phyloP scores from a whole-genome alignment of 2,797 vertebrate species.

The Enteromius viviparus region DNA sequence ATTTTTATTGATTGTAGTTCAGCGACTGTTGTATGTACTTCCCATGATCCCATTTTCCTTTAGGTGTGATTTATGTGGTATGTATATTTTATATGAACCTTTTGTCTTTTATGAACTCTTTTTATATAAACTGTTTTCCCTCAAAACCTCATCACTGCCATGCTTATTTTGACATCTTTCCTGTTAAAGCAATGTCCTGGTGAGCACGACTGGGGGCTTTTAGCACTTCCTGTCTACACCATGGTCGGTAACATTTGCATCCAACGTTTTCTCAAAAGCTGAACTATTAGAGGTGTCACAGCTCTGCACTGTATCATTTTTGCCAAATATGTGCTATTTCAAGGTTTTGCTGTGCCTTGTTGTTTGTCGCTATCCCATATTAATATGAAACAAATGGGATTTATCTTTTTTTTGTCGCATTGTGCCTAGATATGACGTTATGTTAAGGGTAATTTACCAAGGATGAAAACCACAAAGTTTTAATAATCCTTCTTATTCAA shows the following conservation, averaged over 20 bases:
- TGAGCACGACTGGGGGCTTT: constrained; percentile 20
- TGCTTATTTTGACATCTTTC: not conserved
- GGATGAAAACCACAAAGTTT: not conserved
- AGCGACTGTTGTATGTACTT: not conserved
- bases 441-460: not conserved
- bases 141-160: not conserved
- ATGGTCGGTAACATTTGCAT: constrained; percentile 4
- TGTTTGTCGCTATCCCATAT: constrained; percentile 4
- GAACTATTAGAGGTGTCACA: constrained; percentile 19
- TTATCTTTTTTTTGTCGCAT: not conserved
- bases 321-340: not conserved
- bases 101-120: not conserved
- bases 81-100: not conserved
- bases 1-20: not conserved
- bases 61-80: not conserved
- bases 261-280: constrained; percentile 8
- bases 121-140: not conserved
- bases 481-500: not conserved
- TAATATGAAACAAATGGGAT: not conserved
- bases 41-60: not conserved
- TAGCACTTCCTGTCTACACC: constrained; percentile 28
- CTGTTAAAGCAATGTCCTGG: not conserved
- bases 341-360: not conserved
- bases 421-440: not conserved
- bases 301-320: not conserved